Evolutionary conservation across 2,888 invertebrate species (phyloP).

Genomic region (Tuta absoluta): DNA sequence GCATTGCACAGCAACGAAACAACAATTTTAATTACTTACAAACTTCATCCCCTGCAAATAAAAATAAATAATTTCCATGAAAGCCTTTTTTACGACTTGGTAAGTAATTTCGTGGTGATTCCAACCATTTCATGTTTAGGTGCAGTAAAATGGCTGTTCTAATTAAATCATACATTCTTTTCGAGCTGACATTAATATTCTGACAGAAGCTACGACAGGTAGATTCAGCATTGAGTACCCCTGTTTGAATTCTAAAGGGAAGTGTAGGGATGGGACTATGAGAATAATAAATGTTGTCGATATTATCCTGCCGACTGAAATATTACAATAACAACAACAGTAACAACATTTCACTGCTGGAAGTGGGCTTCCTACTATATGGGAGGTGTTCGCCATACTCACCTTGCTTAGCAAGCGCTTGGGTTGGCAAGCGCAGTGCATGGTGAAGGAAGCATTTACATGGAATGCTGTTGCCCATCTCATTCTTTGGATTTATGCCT

Average conservation of each 20-base stretch:
- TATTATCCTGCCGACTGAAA: too few species aligned
- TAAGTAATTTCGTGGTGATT: conserved; percentile 7
- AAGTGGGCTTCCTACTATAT: too few species aligned
- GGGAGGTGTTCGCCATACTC: too few species aligned
- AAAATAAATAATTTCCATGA: not conserved
- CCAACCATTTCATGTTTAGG: conserved; percentile 55
- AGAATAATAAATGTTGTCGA: conserved; percentile 35
- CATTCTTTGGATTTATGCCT: too few species aligned
- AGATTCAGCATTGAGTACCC: conserved; percentile 56
- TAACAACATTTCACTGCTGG: too few species aligned
- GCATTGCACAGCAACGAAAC: not conserved
- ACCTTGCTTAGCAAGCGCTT: too few species aligned
- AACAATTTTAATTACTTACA: conserved; percentile 7
- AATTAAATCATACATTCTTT: conserved; percentile 71
- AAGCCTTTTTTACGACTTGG: conserved; percentile 18
- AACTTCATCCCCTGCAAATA: not conserved
- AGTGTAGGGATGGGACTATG: conserved; percentile 31
- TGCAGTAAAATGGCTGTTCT: conserved; percentile 63
- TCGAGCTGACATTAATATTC: conserved; percentile 61
- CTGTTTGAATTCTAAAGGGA: conserved; percentile 53
- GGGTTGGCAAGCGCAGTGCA: too few species aligned
- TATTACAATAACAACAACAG: too few species aligned
- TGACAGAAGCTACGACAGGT: conserved; percentile 61
- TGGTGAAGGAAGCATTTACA: too few species aligned
- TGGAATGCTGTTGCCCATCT: too few species aligned